Percentiles rank a stretch among this genome's conserved stretches.
Evolutionary conservation across 1,140 invertebrate genomes (phyloP).

Genomic region (Drosophila mayri): DNA sequence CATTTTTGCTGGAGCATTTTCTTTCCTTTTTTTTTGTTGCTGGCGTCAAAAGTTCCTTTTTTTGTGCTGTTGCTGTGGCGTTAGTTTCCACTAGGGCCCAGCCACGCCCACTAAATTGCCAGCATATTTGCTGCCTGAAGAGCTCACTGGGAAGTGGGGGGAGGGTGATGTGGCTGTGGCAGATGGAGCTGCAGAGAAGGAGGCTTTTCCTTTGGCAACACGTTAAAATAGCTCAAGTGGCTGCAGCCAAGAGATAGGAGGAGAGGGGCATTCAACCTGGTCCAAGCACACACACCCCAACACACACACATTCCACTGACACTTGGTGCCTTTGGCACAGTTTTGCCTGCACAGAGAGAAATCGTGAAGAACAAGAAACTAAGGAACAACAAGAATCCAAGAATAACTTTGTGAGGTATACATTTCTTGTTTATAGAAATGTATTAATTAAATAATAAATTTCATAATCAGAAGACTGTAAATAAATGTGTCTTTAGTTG

Average conservation of each 20-base stretch:
- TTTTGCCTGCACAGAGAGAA: slow-evolving; percentile 15
- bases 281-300: slow-evolving; percentile 7
- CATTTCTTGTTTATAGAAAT: background rate
- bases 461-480: background rate
- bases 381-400: background rate
- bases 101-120: slow-evolving; percentile 76
- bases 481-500: background rate
- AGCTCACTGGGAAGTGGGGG: background rate
- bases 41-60: slow-evolving; percentile 67
- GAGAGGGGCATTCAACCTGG: slow-evolving; percentile 35
- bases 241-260: slow-evolving; percentile 29
- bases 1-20: slow-evolving; percentile 45
- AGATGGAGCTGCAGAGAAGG: slow-evolving; percentile 27
- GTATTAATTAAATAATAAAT: background rate
- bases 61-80: slow-evolving; percentile 25
- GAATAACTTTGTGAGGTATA: background rate
- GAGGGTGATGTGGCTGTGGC: background rate
- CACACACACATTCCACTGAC: slow-evolving; percentile 30
- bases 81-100: slow-evolving; percentile 66
- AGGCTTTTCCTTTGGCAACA: slow-evolving; percentile 52
- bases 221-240: slow-evolving; percentile 74
- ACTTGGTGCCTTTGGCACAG: slow-evolving; percentile 49
- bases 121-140: slow-evolving; percentile 58
- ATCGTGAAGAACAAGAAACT: background rate
- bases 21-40: slow-evolving; percentile 5